Conservation (phyloP, 2,797 vertebrate species). For the Falco columbarius region DNA sequence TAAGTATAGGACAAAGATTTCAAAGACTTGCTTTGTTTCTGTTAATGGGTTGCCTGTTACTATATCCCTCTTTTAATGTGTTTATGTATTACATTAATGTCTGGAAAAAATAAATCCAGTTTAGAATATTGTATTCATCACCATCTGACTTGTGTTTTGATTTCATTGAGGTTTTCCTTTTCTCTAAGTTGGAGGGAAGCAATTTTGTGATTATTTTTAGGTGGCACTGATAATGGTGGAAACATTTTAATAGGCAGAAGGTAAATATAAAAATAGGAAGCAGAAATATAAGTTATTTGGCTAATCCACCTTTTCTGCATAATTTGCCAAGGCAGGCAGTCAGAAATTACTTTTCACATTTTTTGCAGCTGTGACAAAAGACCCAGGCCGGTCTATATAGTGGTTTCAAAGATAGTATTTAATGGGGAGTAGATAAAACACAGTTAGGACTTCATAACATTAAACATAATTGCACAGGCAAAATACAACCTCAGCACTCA, state of each 20-base stretch:
- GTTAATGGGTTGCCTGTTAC: conserved; percentile 33
- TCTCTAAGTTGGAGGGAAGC: background rate
- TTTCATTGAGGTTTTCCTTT: background rate
- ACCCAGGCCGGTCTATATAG: background rate
- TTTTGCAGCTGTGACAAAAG: background rate
- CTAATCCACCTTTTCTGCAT: background rate
- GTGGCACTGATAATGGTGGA: background rate
- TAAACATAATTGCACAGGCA: background rate
- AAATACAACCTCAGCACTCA: background rate
- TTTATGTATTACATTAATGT: conserved; percentile 47
- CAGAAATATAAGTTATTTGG: background rate
- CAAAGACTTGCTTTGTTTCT: conserved; percentile 29
- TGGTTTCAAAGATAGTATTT: background rate
- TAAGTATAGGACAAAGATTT: background rate
- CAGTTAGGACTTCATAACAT: accelerated
- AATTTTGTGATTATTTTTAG: background rate
- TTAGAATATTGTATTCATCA: conserved; percentile 38
- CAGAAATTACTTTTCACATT: background rate
- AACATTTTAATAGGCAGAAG: background rate
- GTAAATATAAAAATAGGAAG: background rate
- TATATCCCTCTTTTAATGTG: conserved; percentile 27
- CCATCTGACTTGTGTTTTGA: background rate
- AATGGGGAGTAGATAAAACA: background rate
- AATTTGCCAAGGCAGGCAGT: background rate
- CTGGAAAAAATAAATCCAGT: conserved; percentile 61